Base-by-base conservation (phyloP, 1,140 invertebrate genomes). In the Melanaphis sacchari region DNA sequence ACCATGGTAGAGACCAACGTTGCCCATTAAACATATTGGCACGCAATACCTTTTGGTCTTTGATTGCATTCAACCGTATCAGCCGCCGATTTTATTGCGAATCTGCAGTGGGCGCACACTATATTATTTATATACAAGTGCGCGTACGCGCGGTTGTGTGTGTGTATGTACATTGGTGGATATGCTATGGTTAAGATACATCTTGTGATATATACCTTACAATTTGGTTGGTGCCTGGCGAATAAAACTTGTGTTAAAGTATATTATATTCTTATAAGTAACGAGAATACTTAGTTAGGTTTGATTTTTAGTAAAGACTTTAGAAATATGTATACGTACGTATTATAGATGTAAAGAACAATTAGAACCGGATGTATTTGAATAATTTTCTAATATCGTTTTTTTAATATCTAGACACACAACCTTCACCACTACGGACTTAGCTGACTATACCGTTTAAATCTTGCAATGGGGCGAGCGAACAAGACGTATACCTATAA, bases 1-100 rank as follows among this genome's bases (percentile, higher is more conserved):
- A 21, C 87, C 46, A 43, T 24, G 26, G 84, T 3, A 1, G 46
- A 36, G 49, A 89, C 87, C n/a, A 49, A 89, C 36, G n/a, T 24
- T 26, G n/a, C 18, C 87, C 87, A 52, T 89, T 89, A 89, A 89
- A 89, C 87, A 89, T 38, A 36, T 89, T 52, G 43, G 46, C 87
- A 89, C 87, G 43, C 38, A 52, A 89, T 52, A 52, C 87, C 46
- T 89, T 89, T 36, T 26, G 18, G 41, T 49, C 85, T n/a, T 52
- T 49, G 87, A 89, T 89, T 52, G 46, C n/a, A 38, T 89, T 89
- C 87, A 49, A 38, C 87, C 87, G 87, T 52, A 36, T 85, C 46
- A 8, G 43, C 31, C 43, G 8, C 22, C 87, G 46, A n/a, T 89
- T 89, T 89, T 89, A 89, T 89, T 52, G 46, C 87, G 46, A 49